phyloP scores from a whole-genome alignment of 1,140 invertebrate species.

The Saccostrea echinata region DNA sequence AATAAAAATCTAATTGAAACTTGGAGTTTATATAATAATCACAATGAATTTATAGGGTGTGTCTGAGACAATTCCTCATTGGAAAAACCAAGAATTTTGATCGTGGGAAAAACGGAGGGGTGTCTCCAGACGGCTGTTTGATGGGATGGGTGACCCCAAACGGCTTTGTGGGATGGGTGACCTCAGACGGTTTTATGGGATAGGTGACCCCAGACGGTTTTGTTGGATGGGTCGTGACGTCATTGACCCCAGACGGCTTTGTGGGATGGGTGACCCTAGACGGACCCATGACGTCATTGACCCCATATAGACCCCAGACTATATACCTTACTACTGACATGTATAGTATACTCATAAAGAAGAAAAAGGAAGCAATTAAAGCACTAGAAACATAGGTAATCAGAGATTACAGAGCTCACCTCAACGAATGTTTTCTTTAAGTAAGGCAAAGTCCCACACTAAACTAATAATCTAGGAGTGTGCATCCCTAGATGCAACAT shows the following conservation, averaged over 20 bases:
- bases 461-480: no score
- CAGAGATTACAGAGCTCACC: no score
- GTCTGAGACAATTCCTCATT: background rate
- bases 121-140: background rate
- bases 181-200: background rate
- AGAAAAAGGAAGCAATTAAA: no score
- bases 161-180: background rate
- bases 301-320: background rate
- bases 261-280: background rate
- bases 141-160: background rate
- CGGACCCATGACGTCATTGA: background rate
- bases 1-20: background rate
- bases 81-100: background rate
- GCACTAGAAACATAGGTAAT: no score
- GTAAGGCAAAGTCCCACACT: no score
- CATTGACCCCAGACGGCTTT: slow-evolving; percentile 16
- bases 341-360: no score
- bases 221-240: background rate
- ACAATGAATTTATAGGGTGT: background rate
- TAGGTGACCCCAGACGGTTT: background rate
- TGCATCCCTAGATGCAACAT: no score
- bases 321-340: no score
- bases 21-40: slow-evolving; percentile 5
- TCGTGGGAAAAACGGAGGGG: background rate
- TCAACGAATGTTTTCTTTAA: no score